Evolutionary conservation across 1,140 invertebrate species (phyloP).

Genomic region (Helicorthomorpha holstii): DNA sequence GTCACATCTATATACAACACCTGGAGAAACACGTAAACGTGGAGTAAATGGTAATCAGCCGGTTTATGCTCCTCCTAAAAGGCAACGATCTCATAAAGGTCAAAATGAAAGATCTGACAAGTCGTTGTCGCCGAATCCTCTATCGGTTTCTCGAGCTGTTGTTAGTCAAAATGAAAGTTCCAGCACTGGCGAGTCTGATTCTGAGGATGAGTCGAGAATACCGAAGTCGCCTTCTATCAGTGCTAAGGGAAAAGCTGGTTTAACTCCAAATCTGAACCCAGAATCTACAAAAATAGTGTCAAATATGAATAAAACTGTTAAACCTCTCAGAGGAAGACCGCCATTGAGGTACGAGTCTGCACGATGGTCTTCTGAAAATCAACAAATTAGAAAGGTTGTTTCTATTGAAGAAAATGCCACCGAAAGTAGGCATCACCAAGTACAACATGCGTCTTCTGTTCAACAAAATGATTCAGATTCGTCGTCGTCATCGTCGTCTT

Average conservation of each 20-base stretch:
- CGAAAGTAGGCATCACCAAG: no score
- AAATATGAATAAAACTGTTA: background rate
- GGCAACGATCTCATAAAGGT: slow-evolving; percentile 8
- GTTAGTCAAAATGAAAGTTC: slow-evolving; percentile 3
- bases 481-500: slow-evolving; percentile 4
- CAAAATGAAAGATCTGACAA: background rate
- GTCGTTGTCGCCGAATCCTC: slow-evolving; percentile 1
- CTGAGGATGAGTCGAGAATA: background rate
- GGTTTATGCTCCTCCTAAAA: slow-evolving; percentile 16
- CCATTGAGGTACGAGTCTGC: background rate
- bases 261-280: no score
- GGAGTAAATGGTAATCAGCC: slow-evolving; percentile 19
- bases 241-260: no score
- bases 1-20: slow-evolving; percentile 60
- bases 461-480: background rate
- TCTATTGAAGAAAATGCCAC: background rate
- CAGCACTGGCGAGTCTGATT: background rate
- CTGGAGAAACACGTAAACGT: slow-evolving; percentile 37
- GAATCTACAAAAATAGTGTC: no score
- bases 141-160: slow-evolving; percentile 7
- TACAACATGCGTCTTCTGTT: background rate
- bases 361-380: background rate
- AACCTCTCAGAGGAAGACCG: background rate
- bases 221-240: no score
- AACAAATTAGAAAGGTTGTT: background rate